A percentile compares a stretch with the other conserved stretches of the same genome.
These are phyloP conservation scores for Alauda arvensis DNA, from an alignment of 2,797 vertebrate species.

Conservation along the genomic window DNA sequence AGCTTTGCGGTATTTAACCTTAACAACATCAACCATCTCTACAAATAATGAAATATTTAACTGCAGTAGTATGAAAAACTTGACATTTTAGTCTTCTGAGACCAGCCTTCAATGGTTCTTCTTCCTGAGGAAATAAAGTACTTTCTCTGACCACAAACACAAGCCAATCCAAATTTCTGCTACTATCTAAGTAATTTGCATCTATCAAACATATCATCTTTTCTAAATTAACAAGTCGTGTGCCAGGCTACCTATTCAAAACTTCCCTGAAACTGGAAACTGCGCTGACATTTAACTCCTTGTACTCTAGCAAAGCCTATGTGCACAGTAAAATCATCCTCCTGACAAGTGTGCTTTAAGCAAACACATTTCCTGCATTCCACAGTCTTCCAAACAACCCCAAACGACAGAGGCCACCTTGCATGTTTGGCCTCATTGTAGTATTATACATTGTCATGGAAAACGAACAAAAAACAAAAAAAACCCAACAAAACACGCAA, in stretches of 20 bases:
- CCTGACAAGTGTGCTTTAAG: not conserved
- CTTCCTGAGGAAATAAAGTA: not conserved
- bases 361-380: not conserved
- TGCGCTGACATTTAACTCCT: no score
- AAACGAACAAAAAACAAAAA: no score
- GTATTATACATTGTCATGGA: accelerated
- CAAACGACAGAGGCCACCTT: not conserved
- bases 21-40: not conserved
- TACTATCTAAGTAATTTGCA: not conserved
- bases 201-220: accelerated
- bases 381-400: not conserved
- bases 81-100: not conserved
- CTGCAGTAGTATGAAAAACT: not conserved
- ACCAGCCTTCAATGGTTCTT: not conserved
- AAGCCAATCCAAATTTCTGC: not conserved
- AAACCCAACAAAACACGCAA: no score
- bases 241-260: not conserved
- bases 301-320: not conserved
- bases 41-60: not conserved
- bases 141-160: not conserved
- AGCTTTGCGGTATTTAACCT: not conserved
- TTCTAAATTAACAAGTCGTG: not conserved
- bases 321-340: not conserved
- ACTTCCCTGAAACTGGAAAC: not conserved
- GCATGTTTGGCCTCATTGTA: not conserved